phyloP scores from a whole-genome alignment of 2,113 vertebrate species.

The Phocoena phocoena region DNA sequence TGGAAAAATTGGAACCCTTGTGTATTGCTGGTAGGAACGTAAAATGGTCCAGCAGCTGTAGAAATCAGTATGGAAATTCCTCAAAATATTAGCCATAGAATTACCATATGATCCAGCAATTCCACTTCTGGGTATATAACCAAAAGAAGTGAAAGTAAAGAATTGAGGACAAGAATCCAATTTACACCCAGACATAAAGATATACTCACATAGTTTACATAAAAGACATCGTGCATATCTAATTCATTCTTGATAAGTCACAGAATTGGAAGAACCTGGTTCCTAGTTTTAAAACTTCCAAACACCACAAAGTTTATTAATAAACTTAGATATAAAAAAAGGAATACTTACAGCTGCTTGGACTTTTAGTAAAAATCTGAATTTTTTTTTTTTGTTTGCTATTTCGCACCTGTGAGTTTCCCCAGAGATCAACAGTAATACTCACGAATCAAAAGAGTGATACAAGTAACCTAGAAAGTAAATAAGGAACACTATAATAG shows the following conservation, averaged over 20 bases:
- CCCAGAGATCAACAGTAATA: constrained; percentile 17
- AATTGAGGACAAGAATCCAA: neutral
- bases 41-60: neutral
- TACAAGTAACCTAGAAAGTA: constrained; percentile 41
- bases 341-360: neutral
- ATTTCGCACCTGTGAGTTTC: constrained; percentile 31
- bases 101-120: neutral
- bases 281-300: constrained; percentile 17
- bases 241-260: neutral
- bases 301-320: neutral
- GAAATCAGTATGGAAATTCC: neutral
- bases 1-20: neutral
- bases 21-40: neutral
- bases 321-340: neutral
- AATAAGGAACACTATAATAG: neutral
- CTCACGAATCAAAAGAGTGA: neutral
- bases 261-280: neutral
- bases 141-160: neutral
- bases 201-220: neutral
- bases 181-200: neutral
- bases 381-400: neutral
- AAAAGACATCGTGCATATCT: neutral
- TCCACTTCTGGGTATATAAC: neutral
- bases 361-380: neutral
- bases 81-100: neutral